Conservation (phyloP, 2,888 invertebrate species). For the Drosophila siamana region DNA sequence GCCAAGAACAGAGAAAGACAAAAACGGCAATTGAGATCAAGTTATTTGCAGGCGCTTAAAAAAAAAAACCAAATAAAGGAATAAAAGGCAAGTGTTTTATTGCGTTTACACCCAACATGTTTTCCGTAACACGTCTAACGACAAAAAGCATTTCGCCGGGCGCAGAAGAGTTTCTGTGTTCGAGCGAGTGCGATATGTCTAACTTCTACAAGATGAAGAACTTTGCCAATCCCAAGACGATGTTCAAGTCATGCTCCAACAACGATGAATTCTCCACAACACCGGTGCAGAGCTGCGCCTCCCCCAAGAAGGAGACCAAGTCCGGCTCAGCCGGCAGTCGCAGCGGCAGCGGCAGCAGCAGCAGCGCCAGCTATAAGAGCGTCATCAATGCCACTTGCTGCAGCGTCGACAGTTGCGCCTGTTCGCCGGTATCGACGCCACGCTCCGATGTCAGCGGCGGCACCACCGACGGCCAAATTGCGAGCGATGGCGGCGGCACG, state of each 20-base stretch:
- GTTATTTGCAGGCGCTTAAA: slow-evolving; percentile 15
- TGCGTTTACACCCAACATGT: no score
- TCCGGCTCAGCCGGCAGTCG: not conserved
- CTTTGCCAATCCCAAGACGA: slow-evolving; percentile 63
- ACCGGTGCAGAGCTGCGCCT: slow-evolving; percentile 28
- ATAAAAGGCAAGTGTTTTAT: slow-evolving; percentile 2
- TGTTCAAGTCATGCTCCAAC: slow-evolving; percentile 62
- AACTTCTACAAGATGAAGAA: slow-evolving; percentile 61
- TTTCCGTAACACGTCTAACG: no score
- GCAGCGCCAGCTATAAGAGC: slow-evolving; percentile 37
- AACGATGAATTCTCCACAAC: slow-evolving; percentile 52
- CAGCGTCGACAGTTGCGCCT: slow-evolving; percentile 17
- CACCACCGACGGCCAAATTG: slow-evolving; percentile 16
- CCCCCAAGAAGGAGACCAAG: not conserved
- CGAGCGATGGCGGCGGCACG: slow-evolving; percentile 8
- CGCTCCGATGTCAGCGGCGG: slow-evolving; percentile 29
- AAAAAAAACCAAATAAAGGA: not conserved
- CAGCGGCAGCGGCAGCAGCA: slow-evolving; percentile 30
- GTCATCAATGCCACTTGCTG: slow-evolving; percentile 17
- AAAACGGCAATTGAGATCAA: slow-evolving; percentile 38
- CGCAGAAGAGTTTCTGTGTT: slow-evolving; percentile 13
- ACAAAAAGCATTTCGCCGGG: no score
- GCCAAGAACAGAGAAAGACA: slow-evolving; percentile 43
- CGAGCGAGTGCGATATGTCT: slow-evolving; percentile 39
- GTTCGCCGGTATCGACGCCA: slow-evolving; percentile 29